Evolutionary conservation across 1,140 invertebrate genomes (phyloP), one percentile per base, ranked within the genome.

Genomic region (Antheraea mylitta): DNA sequence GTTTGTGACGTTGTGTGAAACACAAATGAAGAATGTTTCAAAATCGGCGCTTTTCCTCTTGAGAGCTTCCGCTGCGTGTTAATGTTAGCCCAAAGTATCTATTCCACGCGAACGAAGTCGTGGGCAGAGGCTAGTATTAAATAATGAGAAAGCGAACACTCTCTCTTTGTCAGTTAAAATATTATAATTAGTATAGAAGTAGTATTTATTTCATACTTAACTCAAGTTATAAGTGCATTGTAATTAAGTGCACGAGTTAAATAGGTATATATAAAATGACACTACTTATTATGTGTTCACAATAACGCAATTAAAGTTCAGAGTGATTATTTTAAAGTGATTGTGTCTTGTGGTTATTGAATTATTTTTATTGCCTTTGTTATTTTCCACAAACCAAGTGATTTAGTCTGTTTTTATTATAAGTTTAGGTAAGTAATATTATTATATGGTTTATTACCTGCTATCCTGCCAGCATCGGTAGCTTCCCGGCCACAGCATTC

Each of bases 401-500:
- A 53, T 16, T 53, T 16, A 53, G 5, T 16, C 16, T 13, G 5
- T 53, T 16, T 53, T 53, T 16, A 53, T 13, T 16, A 13, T 53
- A 16, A 6, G 0, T n/a, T 13, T 53, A 13, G 13, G 16, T 16
- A 22, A 0, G 9, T 6, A 53, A 16, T 16, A 53, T 42, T 42
- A 53, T 65, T 45, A 18, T 75, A 42, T 11, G 38, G 38, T 11
- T 42, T 1, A 9, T 74, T 73, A 83, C 81, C 80, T 60, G 70
- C 73, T 63, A 81, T 78, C 68, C 79, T 79, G 38, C 80, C 78
- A 48, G 71, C 38, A 59, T 82, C 81, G 69, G 82, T 79, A 65
- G 76, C 78, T 60, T 89, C 85, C 16, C 72, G 70, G 7, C 89
- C 89, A 72, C 89, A 91, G 72, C 89, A 91, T 36, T 80, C 85